These are phyloP conservation scores for Aricia artaxerxes DNA, from an alignment of 2,888 invertebrate species.

Conservation along the genomic window DNA sequence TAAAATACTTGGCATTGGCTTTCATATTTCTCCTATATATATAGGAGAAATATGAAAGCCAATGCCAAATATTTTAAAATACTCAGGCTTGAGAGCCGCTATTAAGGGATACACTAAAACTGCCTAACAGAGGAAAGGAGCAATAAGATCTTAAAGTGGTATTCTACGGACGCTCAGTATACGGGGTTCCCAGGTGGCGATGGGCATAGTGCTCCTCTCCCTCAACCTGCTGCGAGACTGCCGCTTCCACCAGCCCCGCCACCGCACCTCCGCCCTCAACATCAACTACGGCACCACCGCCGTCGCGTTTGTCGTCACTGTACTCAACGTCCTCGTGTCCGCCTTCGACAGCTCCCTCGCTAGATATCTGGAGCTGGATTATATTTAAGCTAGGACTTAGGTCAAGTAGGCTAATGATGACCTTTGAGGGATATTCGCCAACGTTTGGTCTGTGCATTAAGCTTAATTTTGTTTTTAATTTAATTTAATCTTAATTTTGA, in stretches of 20 bases:
- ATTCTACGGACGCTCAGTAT: not conserved
- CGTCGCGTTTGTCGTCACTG: constrained; percentile 86
- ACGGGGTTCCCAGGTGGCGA: constrained; percentile 81
- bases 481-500: too few relatives aligned
- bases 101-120: too few relatives aligned
- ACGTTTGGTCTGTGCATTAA: too few relatives aligned
- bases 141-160: not conserved
- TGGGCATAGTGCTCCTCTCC: constrained; percentile 86
- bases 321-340: constrained; percentile 87
- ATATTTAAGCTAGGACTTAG: constrained; percentile 4
- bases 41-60: too few relatives aligned
- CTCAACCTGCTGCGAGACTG: constrained; percentile 89
- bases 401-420: not conserved
- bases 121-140: too few relatives aligned
- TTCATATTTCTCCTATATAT: too few relatives aligned
- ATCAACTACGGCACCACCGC: constrained; percentile 87
- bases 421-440: not conserved
- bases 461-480: too few relatives aligned
- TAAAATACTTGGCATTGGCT: too few relatives aligned
- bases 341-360: constrained; percentile 88
- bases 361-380: constrained; percentile 66
- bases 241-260: constrained; percentile 85
- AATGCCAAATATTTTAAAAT: too few relatives aligned
- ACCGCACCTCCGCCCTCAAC: constrained; percentile 84
- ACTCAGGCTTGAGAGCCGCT: too few relatives aligned